Percentiles rank a stretch among this genome's conserved stretches.
Conservation (phyloP, 2,888 invertebrate species). For the Drosophila pseudotalamancana region DNA sequence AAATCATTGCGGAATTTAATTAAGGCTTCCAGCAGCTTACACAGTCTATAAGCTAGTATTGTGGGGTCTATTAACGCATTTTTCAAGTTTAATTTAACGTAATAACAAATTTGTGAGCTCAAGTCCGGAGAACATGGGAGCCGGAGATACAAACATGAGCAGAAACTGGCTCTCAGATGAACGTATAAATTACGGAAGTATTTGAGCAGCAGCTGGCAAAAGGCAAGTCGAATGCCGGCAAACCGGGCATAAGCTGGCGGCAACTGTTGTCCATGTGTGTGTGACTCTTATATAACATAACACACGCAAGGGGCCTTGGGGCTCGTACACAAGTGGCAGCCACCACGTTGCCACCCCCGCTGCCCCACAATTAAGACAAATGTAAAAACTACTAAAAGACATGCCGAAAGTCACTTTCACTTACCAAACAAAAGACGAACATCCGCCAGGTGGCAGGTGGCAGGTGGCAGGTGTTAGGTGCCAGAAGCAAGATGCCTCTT, state of each 20-base stretch:
- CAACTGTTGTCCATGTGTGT: conserved; percentile 30
- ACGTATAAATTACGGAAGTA: conserved; percentile 68
- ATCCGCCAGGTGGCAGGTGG: conserved; percentile 25
- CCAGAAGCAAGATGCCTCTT: conserved; percentile 12
- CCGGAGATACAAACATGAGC: conserved; percentile 1
- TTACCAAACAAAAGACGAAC: conserved; percentile 40
- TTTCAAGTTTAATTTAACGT: conserved; percentile 78
- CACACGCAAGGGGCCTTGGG: conserved; percentile 20
- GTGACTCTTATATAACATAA: conserved; percentile 12
- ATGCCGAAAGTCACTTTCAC: conserved; percentile 53
- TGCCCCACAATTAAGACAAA: conserved; percentile 70
- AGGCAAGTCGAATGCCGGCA: conserved; percentile 12
- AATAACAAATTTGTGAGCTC: conserved; percentile 62
- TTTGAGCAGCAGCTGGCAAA: conserved; percentile 54
- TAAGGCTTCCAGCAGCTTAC: conserved; percentile 32
- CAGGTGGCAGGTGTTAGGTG: not conserved
- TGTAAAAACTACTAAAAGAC: conserved; percentile 66
- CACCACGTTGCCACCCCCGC: conserved; percentile 6
- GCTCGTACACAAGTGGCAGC: conserved; percentile 43
- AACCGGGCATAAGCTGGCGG: conserved; percentile 17
- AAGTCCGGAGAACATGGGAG: not conserved
- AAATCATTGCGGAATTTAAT: conserved; percentile 74
- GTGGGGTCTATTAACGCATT: conserved; percentile 66
- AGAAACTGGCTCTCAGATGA: conserved; percentile 38
- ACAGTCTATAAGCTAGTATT: conserved; percentile 30